Base-by-base conservation (phyloP, 2,797 vertebrate species). In the Pipistrellus nathusii region DNA sequence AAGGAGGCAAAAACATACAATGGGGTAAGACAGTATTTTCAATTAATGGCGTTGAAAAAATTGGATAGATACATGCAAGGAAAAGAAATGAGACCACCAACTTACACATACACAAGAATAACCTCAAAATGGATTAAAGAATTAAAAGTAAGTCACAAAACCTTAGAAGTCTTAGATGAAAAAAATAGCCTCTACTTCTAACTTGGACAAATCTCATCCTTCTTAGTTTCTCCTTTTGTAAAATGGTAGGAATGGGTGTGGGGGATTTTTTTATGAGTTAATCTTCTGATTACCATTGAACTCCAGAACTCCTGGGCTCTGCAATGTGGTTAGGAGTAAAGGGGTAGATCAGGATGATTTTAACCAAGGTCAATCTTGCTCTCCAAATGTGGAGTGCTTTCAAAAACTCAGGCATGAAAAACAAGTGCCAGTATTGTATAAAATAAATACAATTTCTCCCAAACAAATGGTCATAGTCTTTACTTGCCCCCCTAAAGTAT, bases 221-320 rank as follows among this genome's bases (percentile, higher is more conserved):
- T 12, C 41, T 85, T 73, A 41, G 44, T 78, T 88, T 82, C 62
- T 86, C 57, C 32, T 89, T 93, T 84, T 71, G 2, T 83, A 55
- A 87, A 86, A 75, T 78, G 32, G 12, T 27, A 12, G 15, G 30
- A 69, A 80, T 55, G 25, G 8, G 21, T 46, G 0, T 21, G 32
- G 25, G 1, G 11, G 32, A 11, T 20, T 30, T 87, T 87, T 86
- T 68, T 68, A 90, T 85, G 71, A 77, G 44, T 12, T 30, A 57
- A 30, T 64, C 59, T 93, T 35, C 27, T 55, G 21, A n/a, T 69
- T 73, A 51, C 15, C 6, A 13, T 23, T 77, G 46, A 88, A 10
- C 11, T 55, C 9, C 88, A 25, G 8, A 32, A 5, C 44, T 90
- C 35, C 9, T 53, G 68, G 59, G n/a, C 35, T 88, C 23, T 85